These are phyloP conservation scores for Tachycineta bicolor DNA, from an alignment of 2,113 vertebrate genomes.

Conservation along the genomic window DNA sequence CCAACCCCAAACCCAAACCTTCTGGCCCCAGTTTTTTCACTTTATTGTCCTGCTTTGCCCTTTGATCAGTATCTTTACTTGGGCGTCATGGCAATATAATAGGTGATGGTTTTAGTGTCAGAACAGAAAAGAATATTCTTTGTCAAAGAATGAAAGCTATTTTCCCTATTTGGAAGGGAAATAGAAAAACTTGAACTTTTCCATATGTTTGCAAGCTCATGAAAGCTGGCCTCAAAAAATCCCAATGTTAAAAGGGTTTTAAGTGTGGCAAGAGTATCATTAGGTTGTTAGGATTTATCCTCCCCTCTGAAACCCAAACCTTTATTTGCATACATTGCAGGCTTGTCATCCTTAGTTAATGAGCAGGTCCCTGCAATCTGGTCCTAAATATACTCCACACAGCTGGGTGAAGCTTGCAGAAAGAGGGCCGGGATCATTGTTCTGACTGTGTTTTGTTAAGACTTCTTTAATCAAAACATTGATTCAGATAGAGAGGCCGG, in stretches of 20 bases:
- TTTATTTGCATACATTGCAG: neutral
- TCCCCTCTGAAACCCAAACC: neutral
- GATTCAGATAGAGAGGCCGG: conserved; percentile 55
- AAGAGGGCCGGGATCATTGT: neutral
- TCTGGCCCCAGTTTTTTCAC: neutral
- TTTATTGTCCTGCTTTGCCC: conserved; percentile 56
- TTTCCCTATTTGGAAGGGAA: conserved; percentile 40
- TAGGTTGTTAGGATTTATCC: neutral
- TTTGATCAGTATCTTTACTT: conserved; percentile 66
- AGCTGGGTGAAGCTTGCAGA: conserved; percentile 40
- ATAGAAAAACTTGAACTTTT: conserved; percentile 64
- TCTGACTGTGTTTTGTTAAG: conserved; percentile 64
- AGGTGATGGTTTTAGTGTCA: conserved; percentile 63
- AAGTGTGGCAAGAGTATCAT: neutral
- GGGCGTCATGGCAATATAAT: conserved; percentile 53
- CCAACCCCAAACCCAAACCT: conserved; percentile 4
- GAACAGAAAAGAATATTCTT: conserved; percentile 16
- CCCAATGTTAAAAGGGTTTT: neutral
- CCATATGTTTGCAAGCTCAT: conserved; percentile 47
- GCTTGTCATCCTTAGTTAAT: conserved; percentile 48
- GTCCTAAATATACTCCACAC: conserved; percentile 29
- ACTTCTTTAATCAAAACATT: conserved; percentile 66
- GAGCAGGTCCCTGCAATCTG: conserved; percentile 32
- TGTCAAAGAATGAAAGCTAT: conserved; percentile 45
- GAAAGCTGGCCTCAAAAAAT: conserved; percentile 28